Evolutionary conservation across 2,888 invertebrate genomes (phyloP), one percentile per base, ranked within the genome.

Genomic region (Argynnis bischoffii): DNA sequence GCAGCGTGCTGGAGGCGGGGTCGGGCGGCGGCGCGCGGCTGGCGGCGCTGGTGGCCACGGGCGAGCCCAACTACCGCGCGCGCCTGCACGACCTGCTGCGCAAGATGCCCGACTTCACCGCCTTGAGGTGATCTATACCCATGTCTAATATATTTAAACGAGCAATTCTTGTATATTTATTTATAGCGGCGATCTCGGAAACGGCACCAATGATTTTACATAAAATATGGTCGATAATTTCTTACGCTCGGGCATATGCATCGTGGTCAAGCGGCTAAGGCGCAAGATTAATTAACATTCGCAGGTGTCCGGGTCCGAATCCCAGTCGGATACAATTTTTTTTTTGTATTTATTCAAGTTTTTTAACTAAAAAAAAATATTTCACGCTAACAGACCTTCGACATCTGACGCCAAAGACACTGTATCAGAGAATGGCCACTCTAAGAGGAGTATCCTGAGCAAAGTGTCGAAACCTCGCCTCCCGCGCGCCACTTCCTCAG

Each of bases 51-150:
- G 77, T 92, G 71, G 87, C 86, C 63, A 87, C 86, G 21, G 71
- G 82, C 56, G 90, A 90, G 69, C 91, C 89, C 11, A 88, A 89
- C 79, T 89, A 88, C 78, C 80, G 89, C 64, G 77, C 79, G 31
- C 76, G 85, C 1, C 76, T 88, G 51, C 86, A 86, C 71, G 88
- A 89, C 67, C 74, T 88, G 47, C 77, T 89, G 47, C 77, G 84
- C 69, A 84, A 87, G 71, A 79, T 87, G 82, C 88, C 89, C 0
- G 88, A 89, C 72, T 76, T 87, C 53, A 70, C 70, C 4, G 63
- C 74, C 0, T 61, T 76, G 70, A 83, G 79, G 87, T 18, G 18
- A 18, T 18, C 18, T 2, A 18, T 1, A 1, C 18, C 18, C 18
- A 15, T 31, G 4, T 8, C 21, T 54, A 54, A 18, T 26, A 54